Evolutionary conservation across 2,113 vertebrate genomes (phyloP), one percentile per base, ranked within the genome.

Genomic region (Ptilonorhynchus violaceus): DNA sequence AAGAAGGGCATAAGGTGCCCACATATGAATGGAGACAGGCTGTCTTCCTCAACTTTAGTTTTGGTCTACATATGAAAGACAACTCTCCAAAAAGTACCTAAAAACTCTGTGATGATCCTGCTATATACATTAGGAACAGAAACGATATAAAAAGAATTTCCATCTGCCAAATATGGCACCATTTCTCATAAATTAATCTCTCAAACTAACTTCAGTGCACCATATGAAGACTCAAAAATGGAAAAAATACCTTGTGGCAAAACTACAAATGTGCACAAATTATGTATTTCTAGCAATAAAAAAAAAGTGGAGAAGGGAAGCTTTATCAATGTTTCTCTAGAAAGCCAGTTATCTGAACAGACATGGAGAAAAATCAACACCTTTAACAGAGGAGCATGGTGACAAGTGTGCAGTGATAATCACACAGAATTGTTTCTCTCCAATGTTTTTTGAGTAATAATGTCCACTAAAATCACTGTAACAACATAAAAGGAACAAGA

Each of bases 41-140:
- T 82, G 53, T 81, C 75, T 84, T 73, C 55, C 85, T 94, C 70
- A 94, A 68, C 73, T 96, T 93, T 66, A 88, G 82, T 97, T 98
- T 98, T 98, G 97, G 98, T 97, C 97, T 95, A 84, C 50, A 25
- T 92, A 93, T 69, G 89, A 93, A 93, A 89, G 83, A 88, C 73
- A 97, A 81, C 58, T 85, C 64, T 92, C 58, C 63, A 31, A 95
- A 97, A 96, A 80, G 42, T 77, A 92, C 80, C 84, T 96, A 47
- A 79, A 93, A 63, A 25, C 13, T 56, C 66, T 50, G 79, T 52
- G 86, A 87, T 93, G 77, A 89, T 94, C 60, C 95, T 92, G 95
- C 92, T 93, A 89, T 88, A 84, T 37, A 93, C 55, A 83, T 49
- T 82, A 96, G 91, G 64, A 94, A 92, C 17, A 12, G 78, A 94